phyloP scores from a whole-genome alignment of 2,797 vertebrate species.

The Sebastes alutus region DNA sequence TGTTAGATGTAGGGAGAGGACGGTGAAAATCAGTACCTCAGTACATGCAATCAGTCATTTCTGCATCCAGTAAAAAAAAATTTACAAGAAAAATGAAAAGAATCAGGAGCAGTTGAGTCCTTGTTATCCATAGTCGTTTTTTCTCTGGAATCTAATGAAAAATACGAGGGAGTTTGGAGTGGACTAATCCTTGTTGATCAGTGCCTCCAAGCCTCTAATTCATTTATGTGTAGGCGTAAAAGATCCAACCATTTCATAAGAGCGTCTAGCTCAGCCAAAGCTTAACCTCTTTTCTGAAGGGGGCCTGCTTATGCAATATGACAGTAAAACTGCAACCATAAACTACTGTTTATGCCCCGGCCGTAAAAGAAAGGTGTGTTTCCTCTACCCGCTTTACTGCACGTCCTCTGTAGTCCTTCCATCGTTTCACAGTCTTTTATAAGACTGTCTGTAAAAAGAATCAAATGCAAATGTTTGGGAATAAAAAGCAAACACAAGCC shows the following conservation, averaged over 20 bases:
- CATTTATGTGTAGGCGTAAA: conserved; percentile 42
- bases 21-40: neutral
- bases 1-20: neutral
- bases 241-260: conserved; percentile 45
- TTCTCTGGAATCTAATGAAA: conserved; percentile 1
- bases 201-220: conserved; percentile 28
- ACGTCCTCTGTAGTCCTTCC: conserved; percentile 54
- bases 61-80: neutral
- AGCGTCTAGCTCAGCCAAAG: conserved; percentile 29
- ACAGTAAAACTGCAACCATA: conserved; percentile 77
- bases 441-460: conserved; percentile 76
- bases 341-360: conserved; percentile 84
- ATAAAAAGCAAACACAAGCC: conserved; percentile 76
- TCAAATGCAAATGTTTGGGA: conserved; percentile 79
- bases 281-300: conserved; percentile 44
- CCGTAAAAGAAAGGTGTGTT: conserved; percentile 84
- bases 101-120: neutral
- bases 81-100: neutral
- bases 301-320: conserved; percentile 73
- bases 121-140: neutral
- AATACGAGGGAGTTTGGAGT: conserved; percentile 3
- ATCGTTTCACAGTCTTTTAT: conserved; percentile 65
- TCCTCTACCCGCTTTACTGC: conserved; percentile 68
- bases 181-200: conserved; percentile 36
- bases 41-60: neutral